phyloP scores from a whole-genome alignment of 2,888 invertebrate genomes.

The Aleiodes alternator region DNA sequence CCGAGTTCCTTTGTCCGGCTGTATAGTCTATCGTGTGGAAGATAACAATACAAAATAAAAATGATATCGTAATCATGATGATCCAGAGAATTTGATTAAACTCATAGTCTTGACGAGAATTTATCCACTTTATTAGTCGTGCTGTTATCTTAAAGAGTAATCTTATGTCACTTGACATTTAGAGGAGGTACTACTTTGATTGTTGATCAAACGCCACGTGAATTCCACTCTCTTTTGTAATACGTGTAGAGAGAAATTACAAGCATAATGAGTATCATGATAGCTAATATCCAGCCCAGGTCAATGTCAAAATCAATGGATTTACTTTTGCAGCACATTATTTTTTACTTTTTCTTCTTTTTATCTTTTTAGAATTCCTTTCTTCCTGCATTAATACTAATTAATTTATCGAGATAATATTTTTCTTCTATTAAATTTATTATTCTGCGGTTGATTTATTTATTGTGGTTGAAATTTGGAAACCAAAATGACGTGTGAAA shows the following conservation, averaged over 20 bases:
- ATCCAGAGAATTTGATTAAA: constrained; percentile 22
- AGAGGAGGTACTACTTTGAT: background rate
- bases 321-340: constrained; percentile 17
- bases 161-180: constrained; percentile 27
- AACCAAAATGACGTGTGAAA: background rate
- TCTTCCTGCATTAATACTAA: background rate
- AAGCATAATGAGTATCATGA: constrained; percentile 16
- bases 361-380: background rate
- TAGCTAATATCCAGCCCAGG: constrained; percentile 32
- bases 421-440: background rate
- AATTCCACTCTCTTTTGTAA: constrained; percentile 23
- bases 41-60: constrained; percentile 35
- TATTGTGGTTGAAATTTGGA: background rate
- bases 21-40: constrained; percentile 22
- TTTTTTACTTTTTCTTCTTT: background rate
- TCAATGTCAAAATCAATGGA: constrained; percentile 21
- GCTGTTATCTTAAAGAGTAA: background rate
- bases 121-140: constrained; percentile 4
- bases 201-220: constrained; percentile 13
- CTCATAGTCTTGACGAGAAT: background rate
- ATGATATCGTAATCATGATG: constrained; percentile 13
- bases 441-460: background rate
- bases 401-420: background rate
- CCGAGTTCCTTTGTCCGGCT: constrained; percentile 9
- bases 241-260: constrained; percentile 22